Evolutionary conservation across 2,888 invertebrate genomes (phyloP), one percentile per base, ranked within the genome.

Genomic region (Rhorus exstirpatorius): DNA sequence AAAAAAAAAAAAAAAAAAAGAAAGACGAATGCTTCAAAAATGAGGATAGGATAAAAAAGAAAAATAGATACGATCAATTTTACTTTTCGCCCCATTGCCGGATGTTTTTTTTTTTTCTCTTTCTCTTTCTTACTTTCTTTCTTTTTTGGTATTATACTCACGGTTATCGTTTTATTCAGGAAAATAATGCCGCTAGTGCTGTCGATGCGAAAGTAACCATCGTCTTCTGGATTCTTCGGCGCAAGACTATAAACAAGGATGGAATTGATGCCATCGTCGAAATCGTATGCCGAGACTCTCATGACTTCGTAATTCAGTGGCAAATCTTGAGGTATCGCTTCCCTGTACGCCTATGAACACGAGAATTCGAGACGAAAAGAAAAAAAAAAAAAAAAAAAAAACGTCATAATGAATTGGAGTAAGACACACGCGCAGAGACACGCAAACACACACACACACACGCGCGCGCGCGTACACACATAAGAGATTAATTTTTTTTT

Each of bases 231-330:
- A 61, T 93, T 91, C 84, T 94, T 94, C 14, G 92, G 85, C 41
- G 44, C 75, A 38, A 95, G 88, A 38, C 91, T 92, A 92, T 98
- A 98, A 83, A 95, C 95, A 10, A 98, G 95, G 87, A 96, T 95
- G 79, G 98, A 97, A 94, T 99, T 99, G 91, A 96, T 96, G 12
- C 98, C 97, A 90, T 98, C 97, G 90, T 99, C 98, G 86, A 97
- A 96, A 93, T 98, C 98, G 35, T 97, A 98, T 14, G 98, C 98
- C 80, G 98, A 97, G 91, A 98, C 97, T 91, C 97, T 95, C 96
- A 97, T 97, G 83, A 98, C 97, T 91, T 97, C 96, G 74, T 95
- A 94, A 14, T 95, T 95, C 81, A 95, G 94, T 80, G 94, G 94
- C 87, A 96, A 94, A 93, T 98, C 97, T 94, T 97, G 96, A 72